phyloP scores from a whole-genome alignment of 2,888 invertebrate species.

The Parasteatoda lunata region DNA sequence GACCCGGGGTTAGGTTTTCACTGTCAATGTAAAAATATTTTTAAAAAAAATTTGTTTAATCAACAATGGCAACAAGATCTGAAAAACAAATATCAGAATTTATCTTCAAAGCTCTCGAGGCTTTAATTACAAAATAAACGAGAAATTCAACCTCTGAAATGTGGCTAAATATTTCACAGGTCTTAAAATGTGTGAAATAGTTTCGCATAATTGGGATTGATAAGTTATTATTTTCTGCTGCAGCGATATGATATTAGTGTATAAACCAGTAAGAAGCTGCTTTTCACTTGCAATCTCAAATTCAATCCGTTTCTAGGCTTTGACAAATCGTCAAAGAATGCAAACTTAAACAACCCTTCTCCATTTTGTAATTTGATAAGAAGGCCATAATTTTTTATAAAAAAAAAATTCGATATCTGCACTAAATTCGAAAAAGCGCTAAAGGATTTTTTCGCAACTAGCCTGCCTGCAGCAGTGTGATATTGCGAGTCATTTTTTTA shows the following conservation, averaged over 20 bases:
- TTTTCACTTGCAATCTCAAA: too few relatives aligned
- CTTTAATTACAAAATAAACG: neutral
- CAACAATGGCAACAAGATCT: neutral
- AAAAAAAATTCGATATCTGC: neutral
- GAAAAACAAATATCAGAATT: neutral
- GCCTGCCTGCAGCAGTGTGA: neutral
- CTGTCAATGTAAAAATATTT: neutral
- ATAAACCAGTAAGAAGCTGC: constrained; percentile 3
- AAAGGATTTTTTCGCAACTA: constrained; percentile 14
- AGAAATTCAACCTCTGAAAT: neutral
- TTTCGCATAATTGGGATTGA: constrained; percentile 12
- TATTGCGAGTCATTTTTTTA: neutral
- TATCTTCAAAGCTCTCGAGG: neutral
- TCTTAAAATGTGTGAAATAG: constrained; percentile 2
- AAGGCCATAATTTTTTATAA: neutral
- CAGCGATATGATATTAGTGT: constrained; percentile 14
- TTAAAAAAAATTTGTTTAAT: neutral
- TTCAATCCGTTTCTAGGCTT: constrained; percentile 1
- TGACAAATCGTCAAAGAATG: constrained; percentile 13
- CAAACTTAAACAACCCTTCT: constrained; percentile 9
- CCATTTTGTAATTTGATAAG: constrained; percentile 8
- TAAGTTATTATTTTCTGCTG: neutral
- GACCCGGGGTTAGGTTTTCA: neutral
- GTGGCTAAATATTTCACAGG: neutral
- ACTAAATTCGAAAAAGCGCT: neutral